Evolutionary conservation across 2,797 vertebrate genomes (phyloP).

Genomic region (Anguilla megastoma): DNA sequence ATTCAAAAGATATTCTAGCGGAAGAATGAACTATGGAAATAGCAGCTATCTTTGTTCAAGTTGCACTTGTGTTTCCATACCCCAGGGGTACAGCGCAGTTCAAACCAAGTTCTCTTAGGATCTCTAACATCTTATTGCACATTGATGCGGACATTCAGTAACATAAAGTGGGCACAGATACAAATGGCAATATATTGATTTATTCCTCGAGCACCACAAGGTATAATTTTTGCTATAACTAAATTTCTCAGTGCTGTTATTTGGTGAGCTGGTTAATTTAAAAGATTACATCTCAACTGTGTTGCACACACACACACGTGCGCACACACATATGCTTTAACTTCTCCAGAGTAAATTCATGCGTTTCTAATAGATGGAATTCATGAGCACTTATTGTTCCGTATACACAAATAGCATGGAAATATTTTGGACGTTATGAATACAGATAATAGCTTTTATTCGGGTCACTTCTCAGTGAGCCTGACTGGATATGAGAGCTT

Average conservation of each 20-base stretch:
- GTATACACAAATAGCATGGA: constrained; percentile 67
- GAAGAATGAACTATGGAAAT: neutral
- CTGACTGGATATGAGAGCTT: constrained; percentile 53
- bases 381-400: constrained; percentile 16
- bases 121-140: constrained; percentile 43
- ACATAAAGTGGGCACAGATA: constrained; percentile 38
- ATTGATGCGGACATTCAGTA: constrained; percentile 52
- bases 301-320: neutral
- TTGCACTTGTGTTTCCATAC: constrained; percentile 40
- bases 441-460: constrained; percentile 66
- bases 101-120: constrained; percentile 57
- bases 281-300: neutral
- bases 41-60: constrained; percentile 45
- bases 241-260: neutral
- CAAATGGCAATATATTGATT: constrained; percentile 14
- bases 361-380: neutral
- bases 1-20: neutral
- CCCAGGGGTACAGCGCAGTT: constrained; percentile 62
- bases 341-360: neutral
- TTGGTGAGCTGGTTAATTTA: neutral
- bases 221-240: constrained; percentile 22
- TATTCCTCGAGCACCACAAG: constrained; percentile 34
- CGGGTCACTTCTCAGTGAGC: constrained; percentile 67
- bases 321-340: neutral
- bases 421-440: constrained; percentile 69